Percentiles rank a stretch among this genome's conserved stretches.
Conservation (phyloP, 2,888 invertebrate species). For the Eupithecia tripunctaria region DNA sequence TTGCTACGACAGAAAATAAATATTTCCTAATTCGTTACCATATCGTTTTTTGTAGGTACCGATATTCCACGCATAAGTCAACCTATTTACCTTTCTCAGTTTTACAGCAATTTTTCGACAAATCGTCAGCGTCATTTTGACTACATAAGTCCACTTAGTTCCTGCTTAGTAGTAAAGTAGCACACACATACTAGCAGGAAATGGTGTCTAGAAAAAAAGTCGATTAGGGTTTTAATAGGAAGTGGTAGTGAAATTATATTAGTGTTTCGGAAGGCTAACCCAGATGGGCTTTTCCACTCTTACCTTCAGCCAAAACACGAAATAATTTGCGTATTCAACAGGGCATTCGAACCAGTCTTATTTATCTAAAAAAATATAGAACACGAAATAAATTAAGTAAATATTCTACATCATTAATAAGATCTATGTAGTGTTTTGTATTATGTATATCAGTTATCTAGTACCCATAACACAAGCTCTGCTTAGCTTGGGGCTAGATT, state of each 20-base stretch:
- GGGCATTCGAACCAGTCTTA: constrained; percentile 20
- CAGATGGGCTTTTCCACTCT: background rate
- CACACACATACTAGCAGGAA: constrained; percentile 4
- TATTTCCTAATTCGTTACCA: no score
- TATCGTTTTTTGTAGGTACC: no score
- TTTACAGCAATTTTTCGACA: background rate
- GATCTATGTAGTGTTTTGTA: no score
- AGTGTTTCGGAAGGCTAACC: background rate
- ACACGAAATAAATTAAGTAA: background rate
- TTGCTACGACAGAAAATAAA: no score
- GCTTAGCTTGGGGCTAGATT: no score
- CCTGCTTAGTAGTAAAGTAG: background rate
- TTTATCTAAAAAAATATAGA: constrained; percentile 18
- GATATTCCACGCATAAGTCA: no score
- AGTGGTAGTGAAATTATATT: background rate
- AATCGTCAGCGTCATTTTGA: background rate
- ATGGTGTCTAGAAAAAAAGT: constrained; percentile 18
- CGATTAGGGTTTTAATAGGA: background rate
- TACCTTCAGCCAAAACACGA: constrained; percentile 23
- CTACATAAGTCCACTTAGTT: background rate
- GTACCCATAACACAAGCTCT: no score
- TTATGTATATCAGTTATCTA: no score
- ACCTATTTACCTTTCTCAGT: background rate
- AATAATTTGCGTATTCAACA: constrained; percentile 19
- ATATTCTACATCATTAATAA: no score